phyloP scores from a whole-genome alignment of 2,113 vertebrate species.

The Mormyrus iriodes region DNA sequence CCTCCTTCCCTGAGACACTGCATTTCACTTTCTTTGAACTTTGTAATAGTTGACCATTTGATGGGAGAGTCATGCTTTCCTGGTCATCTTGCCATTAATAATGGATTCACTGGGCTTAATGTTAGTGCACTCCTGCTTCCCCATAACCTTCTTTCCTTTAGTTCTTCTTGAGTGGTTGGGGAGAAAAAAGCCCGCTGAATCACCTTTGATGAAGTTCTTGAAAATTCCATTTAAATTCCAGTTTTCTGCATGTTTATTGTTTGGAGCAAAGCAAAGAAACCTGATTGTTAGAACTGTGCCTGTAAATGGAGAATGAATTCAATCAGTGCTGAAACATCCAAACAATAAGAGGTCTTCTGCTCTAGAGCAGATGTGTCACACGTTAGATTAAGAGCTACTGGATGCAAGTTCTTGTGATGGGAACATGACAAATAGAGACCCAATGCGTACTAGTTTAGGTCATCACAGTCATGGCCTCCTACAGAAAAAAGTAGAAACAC shows the following conservation, averaged over 20 bases:
- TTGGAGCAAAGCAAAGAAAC: background rate
- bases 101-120: background rate
- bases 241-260: background rate
- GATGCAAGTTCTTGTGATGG: conserved; percentile 26
- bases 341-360: conserved; percentile 15
- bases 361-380: conserved; percentile 9
- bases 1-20: background rate
- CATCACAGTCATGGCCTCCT: background rate
- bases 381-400: conserved; percentile 16
- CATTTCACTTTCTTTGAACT: background rate
- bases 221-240: conserved; percentile 3
- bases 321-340: conserved; percentile 18
- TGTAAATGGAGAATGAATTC: background rate
- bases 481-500: conserved; percentile 9
- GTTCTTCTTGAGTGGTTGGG: background rate
- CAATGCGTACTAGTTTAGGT: conserved; percentile 24
- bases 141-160: background rate
- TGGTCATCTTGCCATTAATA: background rate
- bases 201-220: background rate
- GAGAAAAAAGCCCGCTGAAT: background rate
- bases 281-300: background rate
- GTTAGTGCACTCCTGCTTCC: background rate
- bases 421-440: conserved; percentile 33
- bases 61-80: background rate
- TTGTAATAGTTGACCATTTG: background rate